Evolutionary conservation across 2,113 vertebrate species (phyloP).

Genomic region (Leptodactylus fuscus): DNA sequence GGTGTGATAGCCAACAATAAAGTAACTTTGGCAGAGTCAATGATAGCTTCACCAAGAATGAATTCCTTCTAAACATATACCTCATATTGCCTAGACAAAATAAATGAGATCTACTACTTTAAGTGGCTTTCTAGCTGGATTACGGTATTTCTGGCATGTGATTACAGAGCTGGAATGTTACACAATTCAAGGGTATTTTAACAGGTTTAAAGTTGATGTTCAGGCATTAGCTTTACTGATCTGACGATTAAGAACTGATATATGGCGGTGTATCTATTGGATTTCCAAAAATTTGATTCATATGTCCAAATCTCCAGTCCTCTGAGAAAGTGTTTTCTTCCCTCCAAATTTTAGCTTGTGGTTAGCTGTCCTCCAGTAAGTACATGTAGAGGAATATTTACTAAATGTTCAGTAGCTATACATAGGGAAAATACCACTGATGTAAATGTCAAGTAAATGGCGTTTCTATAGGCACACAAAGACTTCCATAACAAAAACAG

Average conservation of each 20-base stretch:
- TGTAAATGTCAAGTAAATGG: no score
- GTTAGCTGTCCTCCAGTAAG: no score
- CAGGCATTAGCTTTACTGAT: not conserved
- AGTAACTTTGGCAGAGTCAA: no score
- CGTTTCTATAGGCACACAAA: no score
- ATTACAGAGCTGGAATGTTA: not conserved
- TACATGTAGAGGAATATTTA: no score
- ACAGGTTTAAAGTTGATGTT: not conserved
- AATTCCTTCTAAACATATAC: not conserved
- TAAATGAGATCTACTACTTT: not conserved
- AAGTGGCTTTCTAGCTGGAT: conserved; percentile 1
- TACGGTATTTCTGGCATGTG: not conserved
- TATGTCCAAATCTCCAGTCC: no score
- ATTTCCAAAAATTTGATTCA: not conserved
- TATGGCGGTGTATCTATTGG: not conserved
- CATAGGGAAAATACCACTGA: no score
- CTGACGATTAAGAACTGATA: not conserved
- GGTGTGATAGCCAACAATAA: no score
- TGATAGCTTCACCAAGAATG: not conserved
- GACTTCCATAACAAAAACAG: no score
- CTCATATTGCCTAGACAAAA: not conserved
- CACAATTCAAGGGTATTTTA: not conserved
- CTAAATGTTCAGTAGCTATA: no score
- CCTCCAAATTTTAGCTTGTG: no score
- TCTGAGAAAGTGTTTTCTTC: no score